Evolutionary conservation across 1,140 invertebrate genomes (phyloP), one percentile per base, ranked within the genome.

Genomic region (Drosophila chauvacae): DNA sequence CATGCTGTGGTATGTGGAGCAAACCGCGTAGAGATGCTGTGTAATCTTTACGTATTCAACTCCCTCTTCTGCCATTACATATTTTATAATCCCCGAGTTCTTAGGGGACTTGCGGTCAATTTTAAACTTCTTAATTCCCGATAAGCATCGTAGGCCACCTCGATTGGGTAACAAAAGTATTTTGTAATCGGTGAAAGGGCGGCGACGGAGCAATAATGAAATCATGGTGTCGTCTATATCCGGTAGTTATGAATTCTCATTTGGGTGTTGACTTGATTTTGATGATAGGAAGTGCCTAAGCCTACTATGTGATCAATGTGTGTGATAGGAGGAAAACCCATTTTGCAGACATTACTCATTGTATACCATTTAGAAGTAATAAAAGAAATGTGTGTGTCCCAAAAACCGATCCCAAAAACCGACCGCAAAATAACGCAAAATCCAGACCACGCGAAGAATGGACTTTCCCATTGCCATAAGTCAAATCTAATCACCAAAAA

Each of bases 401-500:
- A 16, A 20, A 20, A 50, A 48, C 7, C 28, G 16, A 39, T 71
- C n/a, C n/a, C n/a, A n/a, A n/a, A n/a, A n/a, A n/a, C n/a, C n/a
- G n/a, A n/a, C 33, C 18, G 28, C n/a, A 23, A 41, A 33, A 41
- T 26, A 70, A 39, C 42, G 14, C 35, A 48, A 60, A 60, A 42
- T 41, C 23, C 55, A 28, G 0, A 28, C 56, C 42, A 37, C 23
- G 41, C 56, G 4, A 13, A 72, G 39, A 39, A 30, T 30, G 69
- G 66, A 59, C 33, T 71, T 71, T 59, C 69, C 69, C 66, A 50
- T n/a, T 58, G 28, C 18, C 51, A 48, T n/a, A 50, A 30, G 18
- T 59, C 35, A 42, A 73, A 72, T 73, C 70, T 73, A 72, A 73
- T 73, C 70, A 39, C 45, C 18, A 42, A 56, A 56, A 56, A 39